These are phyloP conservation scores for Zaprionus tsacasi DNA, from an alignment of 1,140 invertebrate genomes.

Conservation along the genomic window DNA sequence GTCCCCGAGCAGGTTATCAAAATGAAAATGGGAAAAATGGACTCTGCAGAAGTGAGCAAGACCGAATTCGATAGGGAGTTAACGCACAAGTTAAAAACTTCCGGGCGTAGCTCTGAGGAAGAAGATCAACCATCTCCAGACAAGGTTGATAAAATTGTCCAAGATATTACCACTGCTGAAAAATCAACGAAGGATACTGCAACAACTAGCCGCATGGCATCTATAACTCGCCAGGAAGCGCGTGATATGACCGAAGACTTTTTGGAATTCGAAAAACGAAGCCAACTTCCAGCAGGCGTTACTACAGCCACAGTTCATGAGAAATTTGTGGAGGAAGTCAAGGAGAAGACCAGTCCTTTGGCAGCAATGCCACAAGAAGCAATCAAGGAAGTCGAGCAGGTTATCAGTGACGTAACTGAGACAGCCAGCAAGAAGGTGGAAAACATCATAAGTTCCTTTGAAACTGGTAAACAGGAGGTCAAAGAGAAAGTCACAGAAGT, in stretches of 20 bases:
- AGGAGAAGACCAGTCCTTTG: constrained; percentile 70
- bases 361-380: constrained; percentile 58
- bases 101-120: constrained; percentile 78
- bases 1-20: constrained; percentile 84
- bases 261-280: constrained; percentile 74
- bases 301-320: constrained; percentile 63
- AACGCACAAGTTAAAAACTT: constrained; percentile 79
- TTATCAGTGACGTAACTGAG: constrained; percentile 69
- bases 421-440: constrained; percentile 71
- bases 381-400: constrained; percentile 59
- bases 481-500: constrained; percentile 21
- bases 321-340: constrained; percentile 76
- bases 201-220: constrained; percentile 51
- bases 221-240: constrained; percentile 71
- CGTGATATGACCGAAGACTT: constrained; percentile 78
- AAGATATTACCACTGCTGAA: constrained; percentile 73
- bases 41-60: constrained; percentile 75
- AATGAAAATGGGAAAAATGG: constrained; percentile 83
- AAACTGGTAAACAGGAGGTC: constrained; percentile 47
- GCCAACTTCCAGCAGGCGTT: constrained; percentile 57
- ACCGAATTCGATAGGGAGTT: constrained; percentile 83
- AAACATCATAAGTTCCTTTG: constrained; percentile 69
- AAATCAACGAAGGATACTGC: constrained; percentile 61
- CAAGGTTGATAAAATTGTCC: constrained; percentile 70
- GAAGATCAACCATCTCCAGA: constrained; percentile 61